Evolutionary conservation across 35 echinoderm and acorn worm species (phyloP), one percentile per base, ranked within the genome.

Genomic region (Nesometra sesokonis): DNA sequence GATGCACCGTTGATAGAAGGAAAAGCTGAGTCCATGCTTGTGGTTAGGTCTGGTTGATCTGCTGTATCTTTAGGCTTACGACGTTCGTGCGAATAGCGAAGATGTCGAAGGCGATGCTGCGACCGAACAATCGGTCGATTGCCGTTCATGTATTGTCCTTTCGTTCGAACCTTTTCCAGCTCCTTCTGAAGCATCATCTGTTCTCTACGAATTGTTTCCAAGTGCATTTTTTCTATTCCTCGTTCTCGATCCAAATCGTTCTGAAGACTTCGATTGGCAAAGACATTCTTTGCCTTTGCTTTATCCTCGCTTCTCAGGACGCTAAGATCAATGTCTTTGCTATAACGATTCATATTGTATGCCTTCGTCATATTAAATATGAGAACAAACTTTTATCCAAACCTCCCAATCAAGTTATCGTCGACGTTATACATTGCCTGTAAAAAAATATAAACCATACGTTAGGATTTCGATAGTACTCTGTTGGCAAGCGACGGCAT

Each of bases 121-220:
- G 0, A 19, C 0, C 52, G 52, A 67, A 67, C 52, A 27, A 67
- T 27, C 0, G 84, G 84, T 30, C 37, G 40, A 52, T 83, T 78
- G 0, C 40, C 78, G 15, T 89, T 82, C 57, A 92, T 84, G 47
- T 89, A 87, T 39, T 93, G 94, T 47, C 94, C 91, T 76, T 93
- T 93, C 0, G 38, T 86, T 31, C 91, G 82, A 27, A 97, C 88
- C 15, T 84, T 86, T 35, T 93, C 86, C 30, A 97, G 37, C 52
- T 97, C 95, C 36, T 93, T 85, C 37, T 97, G 91, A 77, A 97
- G 46, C 80, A 84, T 33, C 27, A 93, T 85, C 80, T 93, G 93
- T 43, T 97, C 95, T 46, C 85, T 91, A 17, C 91, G 89, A 47
- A 97, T 97, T 17, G 95, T 93, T 79, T 88, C 78, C 40, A 97